Evolutionary conservation across 2,113 vertebrate genomes (phyloP), one percentile per base, ranked within the genome.

Genomic region (Planiliza haematocheilus): DNA sequence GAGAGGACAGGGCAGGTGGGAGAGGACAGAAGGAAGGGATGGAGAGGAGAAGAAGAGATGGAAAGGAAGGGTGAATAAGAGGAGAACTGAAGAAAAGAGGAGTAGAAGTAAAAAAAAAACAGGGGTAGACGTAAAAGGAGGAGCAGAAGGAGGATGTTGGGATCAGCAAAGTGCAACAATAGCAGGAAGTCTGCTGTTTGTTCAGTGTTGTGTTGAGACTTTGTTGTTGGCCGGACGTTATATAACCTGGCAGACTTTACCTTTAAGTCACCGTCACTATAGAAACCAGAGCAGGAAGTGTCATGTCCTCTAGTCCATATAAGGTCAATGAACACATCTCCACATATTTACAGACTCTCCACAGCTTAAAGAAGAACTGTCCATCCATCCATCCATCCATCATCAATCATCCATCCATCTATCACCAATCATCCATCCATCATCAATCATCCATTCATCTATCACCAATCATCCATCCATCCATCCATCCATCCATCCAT

Each of bases 161-260:
- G 74, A 43, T 46, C 62, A 50, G 38, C 36, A 1, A 39, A 48
- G 52, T 0, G 24, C 1, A 71, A 89, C 87, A 89, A 89, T 82
- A 68, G 69, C 74, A 80, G 88, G 88, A 89, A 82, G 75, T 57
- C 24, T 30, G 77, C 50, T 71, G 82, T 87, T 85, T 87, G 80
- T 83, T 80, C 59, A 66, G 34, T 65, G 70, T 84, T 82, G 76
- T 84, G 78, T 74, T 21, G 18, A 66, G 63, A 77, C 50, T 51
- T 78, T 79, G 81, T 80, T 86, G 81, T 86, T 17, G 66, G 60
- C 64, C 49, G 61, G 77, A 77, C 8, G 8, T 90, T 88, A 70
- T 57, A 50, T 74, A 90, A 88, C 58, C 36, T 64, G 68, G 59
- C 65, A 57, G 45, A 68, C 60, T 75, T 59, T 79, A 81, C 79